Evolutionary conservation across 2,888 invertebrate genomes (phyloP).

Genomic region (Drosophila maculinotata): DNA sequence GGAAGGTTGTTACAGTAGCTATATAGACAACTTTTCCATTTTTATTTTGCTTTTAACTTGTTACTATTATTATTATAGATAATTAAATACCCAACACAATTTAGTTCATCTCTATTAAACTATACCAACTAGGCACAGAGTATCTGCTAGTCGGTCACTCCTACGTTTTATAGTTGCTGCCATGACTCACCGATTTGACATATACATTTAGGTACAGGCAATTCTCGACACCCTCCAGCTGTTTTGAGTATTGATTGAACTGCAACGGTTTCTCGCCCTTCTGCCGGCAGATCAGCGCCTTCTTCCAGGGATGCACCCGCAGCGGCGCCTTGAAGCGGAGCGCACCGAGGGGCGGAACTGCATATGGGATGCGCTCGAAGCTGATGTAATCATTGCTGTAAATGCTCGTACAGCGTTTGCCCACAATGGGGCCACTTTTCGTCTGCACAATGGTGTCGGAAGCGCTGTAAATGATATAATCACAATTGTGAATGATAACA

Average conservation of each 20-base stretch:
- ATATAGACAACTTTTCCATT: too few species aligned
- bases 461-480: constrained; percentile 11
- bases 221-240: constrained; percentile 85
- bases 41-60: background rate
- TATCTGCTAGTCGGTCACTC: background rate
- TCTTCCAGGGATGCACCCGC: constrained; percentile 83
- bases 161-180: background rate
- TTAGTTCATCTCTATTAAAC: too few species aligned
- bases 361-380: constrained; percentile 80
- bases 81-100: too few species aligned
- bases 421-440: constrained; percentile 73
- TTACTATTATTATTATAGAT: too few species aligned
- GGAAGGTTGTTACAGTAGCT: too few species aligned
- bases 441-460: constrained; percentile 52
- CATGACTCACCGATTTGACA: constrained; percentile 73
- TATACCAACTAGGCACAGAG: too few species aligned
- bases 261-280: constrained; percentile 83
- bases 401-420: constrained; percentile 65
- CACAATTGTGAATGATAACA: background rate
- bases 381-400: constrained; percentile 70
- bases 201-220: constrained; percentile 86
- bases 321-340: constrained; percentile 84
- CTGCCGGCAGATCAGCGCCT: constrained; percentile 82
- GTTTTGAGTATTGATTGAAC: constrained; percentile 74
- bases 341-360: constrained; percentile 85